Conservation (phyloP, 2,888 invertebrate species). For the Mycogona germanica region DNA sequence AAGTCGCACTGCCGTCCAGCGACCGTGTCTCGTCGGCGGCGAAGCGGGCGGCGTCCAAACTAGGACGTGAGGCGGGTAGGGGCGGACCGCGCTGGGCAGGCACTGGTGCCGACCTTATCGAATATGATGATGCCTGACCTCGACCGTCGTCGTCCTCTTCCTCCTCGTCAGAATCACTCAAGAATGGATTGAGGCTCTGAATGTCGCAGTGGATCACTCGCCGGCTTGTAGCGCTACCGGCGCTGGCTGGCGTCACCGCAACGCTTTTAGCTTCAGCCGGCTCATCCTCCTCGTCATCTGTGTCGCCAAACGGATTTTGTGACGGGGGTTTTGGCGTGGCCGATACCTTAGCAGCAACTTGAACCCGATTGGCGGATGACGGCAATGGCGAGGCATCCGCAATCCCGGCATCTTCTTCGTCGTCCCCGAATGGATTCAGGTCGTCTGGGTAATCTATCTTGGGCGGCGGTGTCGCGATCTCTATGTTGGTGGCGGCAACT, state of each 20-base stretch:
- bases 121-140: too few species aligned
- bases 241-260: not conserved
- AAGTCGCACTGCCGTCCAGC: not conserved
- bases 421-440: constrained; percentile 70
- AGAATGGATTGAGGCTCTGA: not conserved
- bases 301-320: constrained; percentile 21
- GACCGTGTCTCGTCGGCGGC: not conserved
- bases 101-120: not conserved
- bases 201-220: not conserved
- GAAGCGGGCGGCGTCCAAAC: not conserved
- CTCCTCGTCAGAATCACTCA: constrained; percentile 3
- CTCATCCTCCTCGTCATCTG: constrained; percentile 20
- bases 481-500: too few species aligned
- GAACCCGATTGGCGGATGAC: too few species aligned
- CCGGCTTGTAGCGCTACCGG: too few species aligned
- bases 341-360: not conserved
- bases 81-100: not conserved
- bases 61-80: not conserved
- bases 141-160: not conserved
- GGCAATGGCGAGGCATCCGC: too few species aligned
- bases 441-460: constrained; percentile 54
- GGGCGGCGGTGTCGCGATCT: not conserved
- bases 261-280: constrained; percentile 3
- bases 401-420: constrained; percentile 28
- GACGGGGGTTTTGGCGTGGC: not conserved